Percentiles rank a stretch among this genome's conserved stretches.
These are phyloP conservation scores for Scaptomyza montana DNA, from an alignment of 1,140 invertebrate genomes.

Conservation along the genomic window DNA sequence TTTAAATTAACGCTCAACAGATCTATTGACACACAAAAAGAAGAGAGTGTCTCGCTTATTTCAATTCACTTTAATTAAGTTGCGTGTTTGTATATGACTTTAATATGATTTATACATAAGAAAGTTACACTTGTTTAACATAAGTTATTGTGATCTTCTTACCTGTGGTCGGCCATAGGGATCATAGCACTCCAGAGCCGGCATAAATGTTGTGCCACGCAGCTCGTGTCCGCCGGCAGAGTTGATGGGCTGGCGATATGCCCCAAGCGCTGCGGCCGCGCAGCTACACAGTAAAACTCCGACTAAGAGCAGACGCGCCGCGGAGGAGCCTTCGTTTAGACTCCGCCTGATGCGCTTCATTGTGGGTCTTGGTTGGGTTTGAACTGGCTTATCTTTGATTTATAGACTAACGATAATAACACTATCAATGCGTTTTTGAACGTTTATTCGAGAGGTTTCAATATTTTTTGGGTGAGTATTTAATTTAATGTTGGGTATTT, in stretches of 20 bases:
- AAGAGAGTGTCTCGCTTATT: constrained; percentile 12
- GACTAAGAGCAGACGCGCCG: constrained; percentile 53
- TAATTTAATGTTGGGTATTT: constrained; percentile 9
- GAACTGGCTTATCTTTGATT: constrained; percentile 23
- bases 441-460: constrained; percentile 22
- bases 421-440: constrained; percentile 4
- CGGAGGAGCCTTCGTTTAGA: constrained; percentile 55
- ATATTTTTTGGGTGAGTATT: neutral
- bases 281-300: constrained; percentile 56
- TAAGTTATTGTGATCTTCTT: constrained; percentile 39
- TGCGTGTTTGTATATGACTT: constrained; percentile 35
- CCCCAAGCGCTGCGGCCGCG: constrained; percentile 19
- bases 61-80: constrained; percentile 57
- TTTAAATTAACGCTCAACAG: constrained; percentile 50
- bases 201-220: constrained; percentile 72
- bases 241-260: constrained; percentile 60
- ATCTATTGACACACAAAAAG: constrained; percentile 30
- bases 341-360: constrained; percentile 79
- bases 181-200: constrained; percentile 83
- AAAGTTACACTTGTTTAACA: neutral
- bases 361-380: constrained; percentile 14
- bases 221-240: constrained; percentile 67
- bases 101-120: constrained; percentile 1
- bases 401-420: constrained; percentile 34
- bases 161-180: constrained; percentile 80